Conservation (phyloP, 1,140 invertebrate genomes). For the Leptinotarsa defecta region DNA sequence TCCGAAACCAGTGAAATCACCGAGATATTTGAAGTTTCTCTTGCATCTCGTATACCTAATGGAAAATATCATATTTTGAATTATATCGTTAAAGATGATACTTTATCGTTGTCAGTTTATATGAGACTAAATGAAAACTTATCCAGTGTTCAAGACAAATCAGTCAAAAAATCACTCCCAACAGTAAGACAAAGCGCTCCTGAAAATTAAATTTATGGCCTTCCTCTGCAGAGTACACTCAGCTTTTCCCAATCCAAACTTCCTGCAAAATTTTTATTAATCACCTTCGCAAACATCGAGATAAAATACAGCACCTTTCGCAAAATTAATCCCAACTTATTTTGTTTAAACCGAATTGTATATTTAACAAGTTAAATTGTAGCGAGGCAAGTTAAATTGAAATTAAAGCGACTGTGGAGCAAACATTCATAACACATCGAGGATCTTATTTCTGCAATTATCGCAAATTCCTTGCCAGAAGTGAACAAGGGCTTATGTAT, state of each 20-base stretch:
- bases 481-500: conserved; percentile 23
- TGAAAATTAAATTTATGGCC: conserved; percentile 3
- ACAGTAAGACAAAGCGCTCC: conserved; percentile 4
- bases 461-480: conserved; percentile 17
- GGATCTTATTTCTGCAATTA: conserved; percentile 23
- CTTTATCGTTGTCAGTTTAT: not conserved
- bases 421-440: conserved; percentile 35
- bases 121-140: not conserved
- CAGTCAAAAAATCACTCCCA: conserved; percentile 5
- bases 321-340: conserved; percentile 41
- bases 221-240: conserved; percentile 5
- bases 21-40: no score
- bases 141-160: not conserved
- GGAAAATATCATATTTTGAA: no score
- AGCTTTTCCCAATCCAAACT: conserved; percentile 6
- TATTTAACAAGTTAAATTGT: conserved; percentile 43
- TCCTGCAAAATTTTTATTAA: conserved; percentile 7
- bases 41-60: no score
- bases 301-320: conserved; percentile 21
- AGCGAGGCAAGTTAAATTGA: conserved; percentile 42
- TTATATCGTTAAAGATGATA: not conserved
- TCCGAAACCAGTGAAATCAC: no score
- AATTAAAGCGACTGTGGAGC: conserved; percentile 38
- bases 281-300: conserved; percentile 8
- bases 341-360: conserved; percentile 37